These are phyloP conservation scores for Watersipora subatra DNA, from an alignment of 1,140 invertebrate species.

Conservation along the genomic window DNA sequence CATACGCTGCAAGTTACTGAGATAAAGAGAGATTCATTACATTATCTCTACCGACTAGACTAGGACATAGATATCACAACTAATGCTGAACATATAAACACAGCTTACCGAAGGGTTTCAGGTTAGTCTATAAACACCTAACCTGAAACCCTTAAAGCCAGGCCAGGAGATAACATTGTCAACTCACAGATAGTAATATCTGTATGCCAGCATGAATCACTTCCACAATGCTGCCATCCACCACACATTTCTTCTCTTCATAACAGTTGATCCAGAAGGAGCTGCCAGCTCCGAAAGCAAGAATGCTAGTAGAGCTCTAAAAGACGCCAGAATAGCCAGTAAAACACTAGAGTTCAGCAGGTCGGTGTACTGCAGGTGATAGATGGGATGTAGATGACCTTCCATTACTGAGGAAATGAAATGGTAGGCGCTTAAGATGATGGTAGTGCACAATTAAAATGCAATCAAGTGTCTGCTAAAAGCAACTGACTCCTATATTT, in stretches of 20 bases:
- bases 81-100: neutral
- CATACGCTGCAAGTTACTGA: neutral
- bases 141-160: no score
- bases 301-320: neutral
- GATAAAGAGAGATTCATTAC: neutral
- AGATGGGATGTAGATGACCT: no score
- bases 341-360: neutral
- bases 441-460: no score
- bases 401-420: neutral
- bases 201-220: neutral
- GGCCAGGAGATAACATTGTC: no score
- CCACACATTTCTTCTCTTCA: neutral
- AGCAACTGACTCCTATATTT: no score
- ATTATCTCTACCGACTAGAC: neutral
- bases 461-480: no score
- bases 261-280: neutral
- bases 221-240: neutral
- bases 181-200: neutral
- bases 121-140: no score
- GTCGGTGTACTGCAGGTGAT: no score
- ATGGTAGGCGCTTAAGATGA: neutral
- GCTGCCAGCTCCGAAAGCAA: neutral
- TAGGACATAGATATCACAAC: neutral
- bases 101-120: no score
- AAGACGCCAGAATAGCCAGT: neutral